A percentile compares a stretch with the other conserved stretches of the same genome.
Conservation (phyloP, 1,140 invertebrate species). For the Caerostris extrusa region DNA sequence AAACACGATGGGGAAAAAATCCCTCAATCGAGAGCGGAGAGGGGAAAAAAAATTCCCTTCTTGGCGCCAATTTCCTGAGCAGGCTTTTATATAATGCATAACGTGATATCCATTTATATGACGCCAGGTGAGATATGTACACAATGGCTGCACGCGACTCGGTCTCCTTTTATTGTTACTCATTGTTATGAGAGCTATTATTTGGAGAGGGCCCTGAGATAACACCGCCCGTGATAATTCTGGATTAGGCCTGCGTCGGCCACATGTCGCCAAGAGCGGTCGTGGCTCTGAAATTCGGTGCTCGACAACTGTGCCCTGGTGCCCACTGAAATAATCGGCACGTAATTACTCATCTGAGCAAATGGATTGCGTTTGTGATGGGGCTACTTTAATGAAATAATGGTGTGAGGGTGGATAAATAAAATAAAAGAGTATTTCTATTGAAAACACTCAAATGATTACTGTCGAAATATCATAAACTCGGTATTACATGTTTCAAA, state of each 20-base stretch:
- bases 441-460: too few relatives aligned
- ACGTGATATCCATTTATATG: conserved; percentile 35
- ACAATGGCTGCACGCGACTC: conserved; percentile 24
- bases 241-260: not conserved
- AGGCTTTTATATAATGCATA: conserved; percentile 55
- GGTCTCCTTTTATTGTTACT: conserved; percentile 54
- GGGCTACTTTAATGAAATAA: too few relatives aligned
- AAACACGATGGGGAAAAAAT: not conserved
- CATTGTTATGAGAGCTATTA: conserved; percentile 61
- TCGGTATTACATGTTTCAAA: too few relatives aligned
- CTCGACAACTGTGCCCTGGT: too few relatives aligned
- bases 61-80: conserved; percentile 34
- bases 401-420: too few relatives aligned
- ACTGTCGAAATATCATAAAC: too few relatives aligned
- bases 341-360: too few relatives aligned
- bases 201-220: conserved; percentile 20
- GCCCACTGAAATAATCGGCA: too few relatives aligned
- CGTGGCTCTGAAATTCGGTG: not conserved
- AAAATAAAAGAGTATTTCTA: too few relatives aligned
- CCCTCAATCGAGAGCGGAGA: not conserved
- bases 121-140: conserved; percentile 46
- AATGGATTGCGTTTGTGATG: too few relatives aligned
- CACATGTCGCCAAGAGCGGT: not conserved
- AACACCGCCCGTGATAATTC: conserved; percentile 23
- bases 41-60: conserved; percentile 22